These are phyloP conservation scores for Saturnia japonica DNA, from an alignment of 2,888 invertebrate genomes.

Conservation along the genomic window DNA sequence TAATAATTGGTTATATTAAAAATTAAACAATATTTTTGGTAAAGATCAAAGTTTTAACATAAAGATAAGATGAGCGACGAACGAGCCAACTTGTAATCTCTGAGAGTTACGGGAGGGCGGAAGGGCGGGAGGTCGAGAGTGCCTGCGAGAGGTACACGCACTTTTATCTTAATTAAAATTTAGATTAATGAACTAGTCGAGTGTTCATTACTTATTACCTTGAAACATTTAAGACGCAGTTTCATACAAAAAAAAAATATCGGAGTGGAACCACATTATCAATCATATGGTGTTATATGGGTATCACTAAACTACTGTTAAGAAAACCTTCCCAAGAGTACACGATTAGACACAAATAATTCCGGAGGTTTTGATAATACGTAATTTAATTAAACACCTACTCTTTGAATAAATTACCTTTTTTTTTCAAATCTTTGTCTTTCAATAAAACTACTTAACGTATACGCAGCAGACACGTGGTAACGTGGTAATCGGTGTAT, in stretches of 20 bases:
- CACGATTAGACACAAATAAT: too few relatives aligned
- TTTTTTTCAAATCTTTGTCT: too few relatives aligned
- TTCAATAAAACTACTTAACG: too few relatives aligned
- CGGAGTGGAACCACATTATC: too few relatives aligned
- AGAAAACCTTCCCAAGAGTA: too few relatives aligned
- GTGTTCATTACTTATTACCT: conserved; percentile 16
- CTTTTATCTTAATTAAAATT: conserved; percentile 26
- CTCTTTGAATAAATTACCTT: too few relatives aligned
- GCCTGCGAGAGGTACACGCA: conserved; percentile 11
- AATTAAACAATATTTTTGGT: conserved; percentile 10
- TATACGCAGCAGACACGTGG: too few relatives aligned
- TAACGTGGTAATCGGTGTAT: too few relatives aligned
- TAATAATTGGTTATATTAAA: not conserved
- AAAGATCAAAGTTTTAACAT: conserved; percentile 16
- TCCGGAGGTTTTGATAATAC: too few relatives aligned
- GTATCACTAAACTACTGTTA: too few relatives aligned
- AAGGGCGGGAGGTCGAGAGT: not conserved
- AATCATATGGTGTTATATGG: too few relatives aligned
- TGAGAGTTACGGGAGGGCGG: not conserved
- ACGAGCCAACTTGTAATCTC: conserved; percentile 4
- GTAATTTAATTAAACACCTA: too few relatives aligned
- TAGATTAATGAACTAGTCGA: conserved; percentile 25
- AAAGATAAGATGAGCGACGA: conserved; percentile 19
- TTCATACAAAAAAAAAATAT: not conserved
- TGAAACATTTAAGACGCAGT: not conserved